phyloP scores from a whole-genome alignment of 2,113 vertebrate species.

The Psittacus erithacus region DNA sequence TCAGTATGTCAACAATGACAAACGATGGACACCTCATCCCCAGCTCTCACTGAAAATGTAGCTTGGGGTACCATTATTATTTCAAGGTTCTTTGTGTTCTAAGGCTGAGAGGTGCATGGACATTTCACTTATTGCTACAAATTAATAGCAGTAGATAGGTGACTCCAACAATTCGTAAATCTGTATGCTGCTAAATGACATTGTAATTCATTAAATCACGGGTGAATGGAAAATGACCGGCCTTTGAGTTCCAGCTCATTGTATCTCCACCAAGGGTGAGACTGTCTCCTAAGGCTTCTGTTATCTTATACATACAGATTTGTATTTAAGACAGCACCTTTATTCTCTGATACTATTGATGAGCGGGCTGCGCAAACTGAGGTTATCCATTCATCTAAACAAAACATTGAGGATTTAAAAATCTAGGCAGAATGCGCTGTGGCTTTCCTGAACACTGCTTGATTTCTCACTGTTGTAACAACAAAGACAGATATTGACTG shows the following conservation, averaged over 20 bases:
- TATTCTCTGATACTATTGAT: neutral
- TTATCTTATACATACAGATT: neutral
- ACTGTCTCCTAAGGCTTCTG: neutral
- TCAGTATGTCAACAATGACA: neutral
- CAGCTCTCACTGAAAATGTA: slow-evolving; percentile 9
- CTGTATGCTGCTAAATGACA: slow-evolving; percentile 12
- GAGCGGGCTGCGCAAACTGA: neutral
- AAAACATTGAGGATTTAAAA: neutral
- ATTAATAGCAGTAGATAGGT: neutral
- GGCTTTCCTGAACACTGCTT: neutral
- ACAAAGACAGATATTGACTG: neutral
- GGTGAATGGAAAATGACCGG: slow-evolving; percentile 36
- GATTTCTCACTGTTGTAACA: neutral
- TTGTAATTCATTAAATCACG: slow-evolving; percentile 51
- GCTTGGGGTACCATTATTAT: neutral
- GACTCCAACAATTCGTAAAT: slow-evolving; percentile 48
- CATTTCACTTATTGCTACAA: slow-evolving; percentile 37
- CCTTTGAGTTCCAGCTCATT: slow-evolving; percentile 1
- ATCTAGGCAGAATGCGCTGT: neutral
- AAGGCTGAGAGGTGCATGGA: neutral
- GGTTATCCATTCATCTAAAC: neutral
- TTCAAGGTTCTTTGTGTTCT: slow-evolving; percentile 9
- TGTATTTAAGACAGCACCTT: slow-evolving; percentile 20
- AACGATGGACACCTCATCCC: neutral
- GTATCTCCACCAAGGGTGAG: neutral